Evolutionary conservation across 2,113 vertebrate species (phyloP).

Genomic region (Rousettus leschenaultii): DNA sequence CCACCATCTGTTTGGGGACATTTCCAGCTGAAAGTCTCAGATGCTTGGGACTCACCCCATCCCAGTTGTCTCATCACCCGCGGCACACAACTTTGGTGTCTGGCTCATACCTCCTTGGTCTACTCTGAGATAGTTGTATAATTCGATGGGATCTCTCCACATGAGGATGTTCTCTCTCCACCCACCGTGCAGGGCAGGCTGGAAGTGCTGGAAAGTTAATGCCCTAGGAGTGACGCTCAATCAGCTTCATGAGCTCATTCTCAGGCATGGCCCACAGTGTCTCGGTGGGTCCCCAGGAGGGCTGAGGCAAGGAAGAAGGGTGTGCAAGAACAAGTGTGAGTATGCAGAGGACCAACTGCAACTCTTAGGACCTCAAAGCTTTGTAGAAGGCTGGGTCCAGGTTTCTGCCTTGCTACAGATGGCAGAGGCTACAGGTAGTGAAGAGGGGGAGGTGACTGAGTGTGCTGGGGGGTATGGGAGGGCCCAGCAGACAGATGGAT

Average conservation of each 20-base stretch:
- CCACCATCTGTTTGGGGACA: not conserved
- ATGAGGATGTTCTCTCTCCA: not conserved
- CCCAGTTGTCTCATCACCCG: not conserved
- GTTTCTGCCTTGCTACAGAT: not conserved
- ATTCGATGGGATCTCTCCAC: not conserved
- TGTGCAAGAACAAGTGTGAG: not conserved
- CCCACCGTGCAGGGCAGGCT: not conserved
- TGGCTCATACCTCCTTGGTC: not conserved
- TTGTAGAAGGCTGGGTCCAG: not conserved
- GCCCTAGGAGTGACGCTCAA: not conserved
- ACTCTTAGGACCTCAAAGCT: not conserved
- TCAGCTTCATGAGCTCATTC: not conserved
- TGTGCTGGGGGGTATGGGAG: accelerated
- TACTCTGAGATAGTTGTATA: not conserved
- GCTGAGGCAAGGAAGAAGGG: not conserved
- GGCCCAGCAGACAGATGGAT: not conserved
- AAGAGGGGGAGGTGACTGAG: not conserved
- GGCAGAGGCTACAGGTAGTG: not conserved
- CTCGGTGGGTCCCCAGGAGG: not conserved
- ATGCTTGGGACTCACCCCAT: not conserved
- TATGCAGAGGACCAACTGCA: not conserved
- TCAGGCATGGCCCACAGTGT: not conserved
- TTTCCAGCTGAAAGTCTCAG: not conserved
- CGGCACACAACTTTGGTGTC: not conserved
- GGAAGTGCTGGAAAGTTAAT: no score